Evolutionary conservation across 2,888 invertebrate species (phyloP).

Genomic region (Platycheirus rosarum): DNA sequence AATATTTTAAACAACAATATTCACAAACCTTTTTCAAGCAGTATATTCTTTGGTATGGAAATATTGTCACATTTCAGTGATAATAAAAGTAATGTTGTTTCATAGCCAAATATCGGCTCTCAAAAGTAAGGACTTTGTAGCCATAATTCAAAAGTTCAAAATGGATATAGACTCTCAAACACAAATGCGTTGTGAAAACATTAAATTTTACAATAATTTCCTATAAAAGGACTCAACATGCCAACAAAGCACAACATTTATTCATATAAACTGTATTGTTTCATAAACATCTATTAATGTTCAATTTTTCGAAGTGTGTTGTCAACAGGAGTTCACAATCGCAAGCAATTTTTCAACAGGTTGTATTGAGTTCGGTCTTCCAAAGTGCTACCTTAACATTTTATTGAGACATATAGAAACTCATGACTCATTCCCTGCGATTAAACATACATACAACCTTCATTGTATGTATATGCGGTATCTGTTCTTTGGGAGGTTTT

Average conservation of each 20-base stretch:
- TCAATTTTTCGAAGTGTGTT: constrained; percentile 15
- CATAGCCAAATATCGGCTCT: too few relatives aligned
- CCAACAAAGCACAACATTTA: neutral
- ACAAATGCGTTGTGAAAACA: too few relatives aligned
- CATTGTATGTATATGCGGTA: neutral
- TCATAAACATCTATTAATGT: constrained; percentile 16
- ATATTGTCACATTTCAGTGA: too few relatives aligned
- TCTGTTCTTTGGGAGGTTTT: constrained; percentile 10
- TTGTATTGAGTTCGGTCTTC: constrained; percentile 7
- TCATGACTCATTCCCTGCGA: constrained; percentile 39
- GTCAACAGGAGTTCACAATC: constrained; percentile 27
- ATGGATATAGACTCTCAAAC: too few relatives aligned
- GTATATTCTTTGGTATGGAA: too few relatives aligned
- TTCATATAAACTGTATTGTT: constrained; percentile 18
- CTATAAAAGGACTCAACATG: too few relatives aligned
- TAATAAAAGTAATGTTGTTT: too few relatives aligned
- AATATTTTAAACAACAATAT: too few relatives aligned
- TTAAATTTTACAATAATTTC: neutral
- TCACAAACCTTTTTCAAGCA: too few relatives aligned
- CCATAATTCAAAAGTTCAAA: too few relatives aligned
- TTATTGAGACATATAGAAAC: constrained; percentile 15
- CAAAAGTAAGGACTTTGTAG: too few relatives aligned
- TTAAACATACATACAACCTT: neutral
- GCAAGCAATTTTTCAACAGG: constrained; percentile 47
- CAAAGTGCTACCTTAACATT: constrained; percentile 31